These are phyloP conservation scores for Nomada lathburiana DNA, from an alignment of 2,888 invertebrate genomes.

Conservation along the genomic window DNA sequence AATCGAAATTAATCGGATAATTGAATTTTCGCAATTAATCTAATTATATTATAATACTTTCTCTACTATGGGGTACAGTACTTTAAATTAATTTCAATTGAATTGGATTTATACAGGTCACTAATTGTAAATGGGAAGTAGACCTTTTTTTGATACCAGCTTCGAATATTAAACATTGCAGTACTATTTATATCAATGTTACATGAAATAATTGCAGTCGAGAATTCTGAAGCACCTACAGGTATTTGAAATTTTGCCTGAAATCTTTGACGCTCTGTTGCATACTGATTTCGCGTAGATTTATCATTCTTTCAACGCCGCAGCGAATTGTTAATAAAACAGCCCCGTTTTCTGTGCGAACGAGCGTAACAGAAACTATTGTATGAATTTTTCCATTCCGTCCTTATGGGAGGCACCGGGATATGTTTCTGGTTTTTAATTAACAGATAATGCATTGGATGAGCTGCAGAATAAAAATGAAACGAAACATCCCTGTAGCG, in stretches of 20 bases:
- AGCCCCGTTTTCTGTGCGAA: not conserved
- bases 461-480: not conserved
- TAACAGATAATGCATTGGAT: not conserved
- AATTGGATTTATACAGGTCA: too few relatives aligned
- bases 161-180: not conserved
- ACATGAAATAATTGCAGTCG: not conserved
- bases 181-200: not conserved
- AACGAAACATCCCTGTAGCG: not conserved
- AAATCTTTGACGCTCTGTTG: too few relatives aligned
- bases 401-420: too few relatives aligned
- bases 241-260: too few relatives aligned
- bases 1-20: too few relatives aligned
- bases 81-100: too few relatives aligned
- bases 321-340: not conserved
- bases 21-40: too few relatives aligned
- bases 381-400: not conserved
- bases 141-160: too few relatives aligned
- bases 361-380: not conserved
- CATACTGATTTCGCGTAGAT: not conserved
- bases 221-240: too few relatives aligned
- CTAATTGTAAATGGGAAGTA: too few relatives aligned
- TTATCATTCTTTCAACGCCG: not conserved
- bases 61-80: too few relatives aligned
- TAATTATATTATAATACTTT: too few relatives aligned
- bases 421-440: conserved; percentile 10